Evolutionary conservation across 1,140 invertebrate genomes (phyloP), one percentile per base, ranked within the genome.

Genomic region (Eueides isabella): DNA sequence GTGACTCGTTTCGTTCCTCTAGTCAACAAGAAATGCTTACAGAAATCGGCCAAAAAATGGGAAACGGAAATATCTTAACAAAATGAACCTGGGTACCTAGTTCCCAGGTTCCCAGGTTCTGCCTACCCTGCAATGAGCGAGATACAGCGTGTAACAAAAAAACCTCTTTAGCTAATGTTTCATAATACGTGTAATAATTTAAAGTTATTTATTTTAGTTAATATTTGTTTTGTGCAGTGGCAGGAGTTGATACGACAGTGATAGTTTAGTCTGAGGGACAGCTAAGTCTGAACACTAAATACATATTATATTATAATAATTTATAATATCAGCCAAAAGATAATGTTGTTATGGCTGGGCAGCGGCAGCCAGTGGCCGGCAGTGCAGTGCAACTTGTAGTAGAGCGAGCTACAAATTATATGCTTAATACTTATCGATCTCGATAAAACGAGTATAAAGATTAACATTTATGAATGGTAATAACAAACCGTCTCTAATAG

Each of bases 401-500:
- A 9, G 16, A 44, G 41, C 7, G n/a, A 55, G 19, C 48, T 3
- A 55, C 48, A 4, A 55, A 2, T 55, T 55, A 23, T 55, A 55
- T 11, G 48, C 48, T 26, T 26, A 55, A 55, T 26, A 55, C 48
- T 55, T 55, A 55, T 55, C 67, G 41, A 19, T 28, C 29, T 48
- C 28, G 67, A 69, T 69, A n/a, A 33, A 23, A 14, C 26, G 48
- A 30, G 67, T 35, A 69, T 67, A 23, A n/a, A 67, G 67, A 69
- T 69, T 69, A 69, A 55, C 44, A 61, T 69, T 69, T 61, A 69
- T 69, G 67, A 69, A 69, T 69, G 67, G 67, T 69, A 61, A 71
- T 74, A 69, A 69, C 48, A 33, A 70, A 41, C 35, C 41, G 55
- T 75, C 73, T 65, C 38, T 66, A 48, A 75, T 64, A 33, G 19